A percentile compares a stretch with the other conserved stretches of the same genome.
phyloP scores from a whole-genome alignment of 2,888 invertebrate species.

The Tubulanus polymorphus region DNA sequence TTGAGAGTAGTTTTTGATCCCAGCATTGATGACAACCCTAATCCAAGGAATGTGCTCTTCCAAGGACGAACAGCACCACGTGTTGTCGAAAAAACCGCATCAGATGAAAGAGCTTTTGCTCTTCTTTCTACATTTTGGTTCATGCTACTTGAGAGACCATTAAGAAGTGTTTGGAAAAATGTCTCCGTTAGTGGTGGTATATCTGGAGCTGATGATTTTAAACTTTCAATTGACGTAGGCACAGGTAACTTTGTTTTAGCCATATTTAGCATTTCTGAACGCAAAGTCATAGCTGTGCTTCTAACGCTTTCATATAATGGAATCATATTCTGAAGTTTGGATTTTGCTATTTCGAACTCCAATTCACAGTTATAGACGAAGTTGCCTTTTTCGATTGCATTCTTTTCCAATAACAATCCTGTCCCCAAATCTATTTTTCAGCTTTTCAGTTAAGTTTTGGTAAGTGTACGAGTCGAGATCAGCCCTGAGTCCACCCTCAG shows the following conservation, averaged over 20 bases:
- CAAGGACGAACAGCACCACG: conserved; percentile 7
- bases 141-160: background rate
- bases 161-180: conserved; percentile 4
- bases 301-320: background rate
- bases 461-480: background rate
- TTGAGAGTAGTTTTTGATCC: conserved; percentile 8
- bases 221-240: conserved; percentile 4
- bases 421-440: conserved; percentile 4
- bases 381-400: conserved; percentile 3
- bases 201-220: conserved; percentile 1
- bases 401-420: background rate
- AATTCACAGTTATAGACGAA: conserved; percentile 1
- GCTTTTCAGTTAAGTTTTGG: background rate
- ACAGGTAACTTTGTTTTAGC: conserved; percentile 5
- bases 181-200: background rate
- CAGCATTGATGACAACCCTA: conserved; percentile 3
- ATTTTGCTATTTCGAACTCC: background rate
- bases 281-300: conserved; percentile 1
- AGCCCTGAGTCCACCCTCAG: conserved; percentile 2
- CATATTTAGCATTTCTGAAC: background rate
- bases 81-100: conserved; percentile 7
- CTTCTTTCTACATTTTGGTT: conserved; percentile 2
- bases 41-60: conserved; percentile 9
- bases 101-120: conserved; percentile 4
- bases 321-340: background rate